phyloP scores from a whole-genome alignment of 2,113 vertebrate species.

The Martes martes region DNA sequence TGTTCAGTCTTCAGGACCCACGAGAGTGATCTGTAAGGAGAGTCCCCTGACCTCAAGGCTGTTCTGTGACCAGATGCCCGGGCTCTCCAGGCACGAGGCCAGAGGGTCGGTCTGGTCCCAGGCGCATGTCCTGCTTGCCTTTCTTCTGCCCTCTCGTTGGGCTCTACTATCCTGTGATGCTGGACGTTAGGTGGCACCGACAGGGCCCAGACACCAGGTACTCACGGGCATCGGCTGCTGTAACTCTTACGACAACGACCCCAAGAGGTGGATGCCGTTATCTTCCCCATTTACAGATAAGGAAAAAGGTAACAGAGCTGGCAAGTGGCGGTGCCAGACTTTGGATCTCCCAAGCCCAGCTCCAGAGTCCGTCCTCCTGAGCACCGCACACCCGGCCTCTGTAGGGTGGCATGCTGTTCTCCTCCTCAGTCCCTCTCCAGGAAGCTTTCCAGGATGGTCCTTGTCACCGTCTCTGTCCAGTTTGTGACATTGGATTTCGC shows the following conservation, averaged over 20 bases:
- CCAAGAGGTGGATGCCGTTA: rapidly evolving
- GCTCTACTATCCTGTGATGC: not conserved
- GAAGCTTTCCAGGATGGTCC: not conserved
- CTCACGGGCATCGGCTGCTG: rapidly evolving
- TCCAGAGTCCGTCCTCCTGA: not conserved
- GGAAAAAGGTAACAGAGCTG: not conserved
- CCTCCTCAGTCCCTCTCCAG: not conserved
- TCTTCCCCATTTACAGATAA: not conserved
- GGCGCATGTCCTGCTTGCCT: rapidly evolving
- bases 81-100: rapidly evolving
- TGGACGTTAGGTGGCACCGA: rapidly evolving
- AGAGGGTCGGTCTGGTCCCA: rapidly evolving
- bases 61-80: not conserved
- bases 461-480: not conserved
- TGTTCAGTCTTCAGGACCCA: not conserved
- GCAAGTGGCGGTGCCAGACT: rapidly evolving
- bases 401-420: rapidly evolving
- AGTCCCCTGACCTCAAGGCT: rapidly evolving
- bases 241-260: rapidly evolving
- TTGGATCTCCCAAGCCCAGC: not conserved
- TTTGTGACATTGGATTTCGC: not conserved
- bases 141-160: not conserved
- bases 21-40: rapidly evolving
- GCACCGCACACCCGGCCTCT: rapidly evolving
- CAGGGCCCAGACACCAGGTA: not conserved